Conservation (phyloP, 2,113 vertebrate genomes). For the Entomyzon cyanotis region DNA sequence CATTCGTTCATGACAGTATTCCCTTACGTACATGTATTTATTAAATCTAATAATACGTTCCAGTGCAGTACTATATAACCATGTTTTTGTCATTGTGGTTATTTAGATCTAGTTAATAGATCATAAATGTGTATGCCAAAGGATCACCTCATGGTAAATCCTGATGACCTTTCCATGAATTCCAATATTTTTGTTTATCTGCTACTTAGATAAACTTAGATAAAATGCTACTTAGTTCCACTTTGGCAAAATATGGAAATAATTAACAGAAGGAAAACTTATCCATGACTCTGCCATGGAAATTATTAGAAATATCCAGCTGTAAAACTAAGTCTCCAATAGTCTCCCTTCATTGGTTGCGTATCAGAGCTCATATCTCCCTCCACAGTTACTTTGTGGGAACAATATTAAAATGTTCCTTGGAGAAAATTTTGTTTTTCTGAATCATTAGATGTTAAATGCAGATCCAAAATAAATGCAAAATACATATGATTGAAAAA, state of each 20-base stretch:
- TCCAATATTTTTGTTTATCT: not conserved
- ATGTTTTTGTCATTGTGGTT: not conserved
- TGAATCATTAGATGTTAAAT: not conserved
- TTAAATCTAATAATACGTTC: not conserved
- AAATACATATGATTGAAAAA: not conserved
- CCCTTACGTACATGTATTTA: not conserved
- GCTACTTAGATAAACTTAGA: not conserved
- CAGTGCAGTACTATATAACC: not conserved
- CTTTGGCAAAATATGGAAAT: not conserved
- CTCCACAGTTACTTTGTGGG: not conserved
- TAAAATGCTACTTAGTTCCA: not conserved
- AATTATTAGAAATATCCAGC: not conserved
- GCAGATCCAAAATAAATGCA: not conserved
- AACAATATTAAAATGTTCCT: not conserved
- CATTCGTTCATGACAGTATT: not conserved
- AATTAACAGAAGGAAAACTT: not conserved
- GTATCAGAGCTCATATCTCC: accelerated
- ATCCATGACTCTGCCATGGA: not conserved
- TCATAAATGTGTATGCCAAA: not conserved
- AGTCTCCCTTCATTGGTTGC: not conserved
- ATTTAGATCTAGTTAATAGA: not conserved
- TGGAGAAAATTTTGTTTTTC: not conserved
- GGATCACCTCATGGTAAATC: not conserved
- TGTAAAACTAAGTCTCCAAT: not conserved
- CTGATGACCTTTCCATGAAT: not conserved